These are phyloP conservation scores for Gorsachius goisagi DNA, from an alignment of 2,113 vertebrate genomes.

Conservation along the genomic window DNA sequence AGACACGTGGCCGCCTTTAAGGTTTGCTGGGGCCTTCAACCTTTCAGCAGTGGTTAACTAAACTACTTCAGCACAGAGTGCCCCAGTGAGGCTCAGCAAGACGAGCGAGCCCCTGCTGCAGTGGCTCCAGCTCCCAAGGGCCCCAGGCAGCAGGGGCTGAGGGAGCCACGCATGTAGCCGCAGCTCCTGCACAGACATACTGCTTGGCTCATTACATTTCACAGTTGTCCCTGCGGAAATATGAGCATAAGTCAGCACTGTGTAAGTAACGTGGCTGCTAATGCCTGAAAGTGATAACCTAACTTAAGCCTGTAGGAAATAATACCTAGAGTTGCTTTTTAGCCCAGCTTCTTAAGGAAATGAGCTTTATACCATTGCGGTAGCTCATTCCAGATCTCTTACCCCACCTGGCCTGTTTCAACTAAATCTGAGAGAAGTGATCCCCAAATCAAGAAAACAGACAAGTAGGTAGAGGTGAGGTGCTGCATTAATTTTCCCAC, in stretches of 20 bases:
- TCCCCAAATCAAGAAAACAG: not conserved
- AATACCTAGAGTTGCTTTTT: not conserved
- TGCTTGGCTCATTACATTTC: accelerated
- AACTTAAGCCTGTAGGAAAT: not conserved
- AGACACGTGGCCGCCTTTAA: not conserved
- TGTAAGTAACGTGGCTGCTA: accelerated
- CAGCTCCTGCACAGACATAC: not conserved
- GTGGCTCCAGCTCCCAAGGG: not conserved
- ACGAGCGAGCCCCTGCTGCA: accelerated
- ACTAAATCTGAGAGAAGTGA: not conserved
- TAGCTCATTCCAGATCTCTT: not conserved
- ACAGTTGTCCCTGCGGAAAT: not conserved
- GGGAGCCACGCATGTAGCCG: accelerated
- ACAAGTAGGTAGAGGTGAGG: not conserved
- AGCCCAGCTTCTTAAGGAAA: not conserved
- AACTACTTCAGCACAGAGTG: not conserved
- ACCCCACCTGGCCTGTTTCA: not conserved
- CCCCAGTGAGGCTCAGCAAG: not conserved
- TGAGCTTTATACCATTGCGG: not conserved
- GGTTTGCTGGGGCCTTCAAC: not conserved
- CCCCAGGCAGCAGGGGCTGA: accelerated
- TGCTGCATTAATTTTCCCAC: not conserved
- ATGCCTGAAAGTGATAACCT: not conserved
- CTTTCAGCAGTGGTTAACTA: not conserved
- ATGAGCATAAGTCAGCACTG: not conserved